phyloP scores from a whole-genome alignment of 2,113 vertebrate genomes.

The Arenaria interpres region DNA sequence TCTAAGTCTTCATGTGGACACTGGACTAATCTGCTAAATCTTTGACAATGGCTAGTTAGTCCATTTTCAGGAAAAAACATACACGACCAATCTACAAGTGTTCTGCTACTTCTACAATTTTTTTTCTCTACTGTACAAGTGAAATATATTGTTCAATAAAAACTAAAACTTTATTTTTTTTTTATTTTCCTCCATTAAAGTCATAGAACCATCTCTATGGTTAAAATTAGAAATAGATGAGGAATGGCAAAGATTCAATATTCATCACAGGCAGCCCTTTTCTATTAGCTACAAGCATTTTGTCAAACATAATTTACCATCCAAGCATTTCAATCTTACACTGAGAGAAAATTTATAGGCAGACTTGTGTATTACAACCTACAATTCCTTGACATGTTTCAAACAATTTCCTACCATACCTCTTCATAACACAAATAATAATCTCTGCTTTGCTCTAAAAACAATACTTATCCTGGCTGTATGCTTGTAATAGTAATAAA shows the following conservation, averaged over 20 bases:
- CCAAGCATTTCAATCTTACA: background rate
- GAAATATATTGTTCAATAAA: background rate
- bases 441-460: background rate
- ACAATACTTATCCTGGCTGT: background rate
- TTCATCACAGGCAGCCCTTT: background rate
- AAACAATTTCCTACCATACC: background rate
- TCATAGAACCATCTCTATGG: background rate
- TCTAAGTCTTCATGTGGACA: background rate
- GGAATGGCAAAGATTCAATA: background rate
- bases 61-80: background rate
- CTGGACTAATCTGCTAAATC: background rate
- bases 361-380: background rate
- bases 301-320: background rate
- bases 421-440: background rate
- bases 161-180: background rate
- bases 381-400: background rate
- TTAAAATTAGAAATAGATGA: background rate
- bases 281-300: background rate
- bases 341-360: background rate
- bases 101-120: background rate
- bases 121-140: background rate
- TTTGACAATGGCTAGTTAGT: background rate
- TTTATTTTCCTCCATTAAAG: background rate
- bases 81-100: background rate
- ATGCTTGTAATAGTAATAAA: background rate